Evolutionary conservation across 2,888 invertebrate species (phyloP).

Genomic region (Hylaea fasciaria): DNA sequence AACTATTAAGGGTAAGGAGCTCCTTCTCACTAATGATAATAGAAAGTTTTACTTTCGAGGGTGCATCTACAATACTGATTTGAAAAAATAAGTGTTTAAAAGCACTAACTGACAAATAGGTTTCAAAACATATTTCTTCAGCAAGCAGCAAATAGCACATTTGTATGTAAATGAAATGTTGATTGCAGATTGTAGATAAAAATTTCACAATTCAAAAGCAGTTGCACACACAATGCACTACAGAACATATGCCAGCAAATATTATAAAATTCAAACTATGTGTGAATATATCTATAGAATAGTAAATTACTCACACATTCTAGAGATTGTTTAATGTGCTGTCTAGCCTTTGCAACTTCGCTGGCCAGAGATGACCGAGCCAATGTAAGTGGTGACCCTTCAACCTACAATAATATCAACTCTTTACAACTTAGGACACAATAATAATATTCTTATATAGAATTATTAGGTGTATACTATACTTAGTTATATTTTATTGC

Average conservation of each 20-base stretch:
- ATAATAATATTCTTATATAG: neutral
- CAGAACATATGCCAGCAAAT: slow-evolving; percentile 8
- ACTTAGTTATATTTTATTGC: no score
- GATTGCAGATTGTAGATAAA: neutral
- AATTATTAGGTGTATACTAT: neutral
- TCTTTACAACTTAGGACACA: slow-evolving; percentile 21
- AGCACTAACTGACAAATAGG: slow-evolving; percentile 7
- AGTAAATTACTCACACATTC: slow-evolving; percentile 86
- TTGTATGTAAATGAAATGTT: neutral
- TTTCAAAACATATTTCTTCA: neutral
- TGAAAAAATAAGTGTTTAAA: slow-evolving; percentile 1
- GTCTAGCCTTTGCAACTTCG: slow-evolving; percentile 94
- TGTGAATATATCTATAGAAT: slow-evolving; percentile 21
- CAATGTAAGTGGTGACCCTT: slow-evolving; percentile 65
- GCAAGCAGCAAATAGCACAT: slow-evolving; percentile 6
- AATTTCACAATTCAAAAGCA: slow-evolving; percentile 5
- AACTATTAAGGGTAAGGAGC: no score
- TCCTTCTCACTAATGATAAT: neutral
- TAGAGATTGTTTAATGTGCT: slow-evolving; percentile 91
- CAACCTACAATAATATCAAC: slow-evolving; percentile 64
- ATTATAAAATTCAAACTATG: slow-evolving; percentile 9
- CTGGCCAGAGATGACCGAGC: slow-evolving; percentile 89
- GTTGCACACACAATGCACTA: slow-evolving; percentile 11
- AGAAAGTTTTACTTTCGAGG: neutral
- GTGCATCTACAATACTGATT: neutral